Evolutionary conservation across 2,888 invertebrate genomes (phyloP).

Genomic region (Theretra japonica): DNA sequence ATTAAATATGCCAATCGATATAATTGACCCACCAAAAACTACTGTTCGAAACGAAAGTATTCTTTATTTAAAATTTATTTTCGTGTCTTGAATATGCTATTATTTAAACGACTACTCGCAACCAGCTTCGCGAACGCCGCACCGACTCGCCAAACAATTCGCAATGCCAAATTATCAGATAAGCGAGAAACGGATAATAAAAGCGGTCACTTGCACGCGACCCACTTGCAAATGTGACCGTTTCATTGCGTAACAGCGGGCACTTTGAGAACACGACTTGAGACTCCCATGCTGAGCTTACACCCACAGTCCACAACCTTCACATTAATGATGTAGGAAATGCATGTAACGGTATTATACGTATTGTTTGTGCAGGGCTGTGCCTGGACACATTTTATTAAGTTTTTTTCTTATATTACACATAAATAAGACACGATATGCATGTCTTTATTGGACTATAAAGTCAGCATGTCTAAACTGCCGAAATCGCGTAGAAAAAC

Average conservation of each 20-base stretch:
- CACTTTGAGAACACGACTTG: slow-evolving; percentile 51
- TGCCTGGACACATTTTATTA: too few species aligned
- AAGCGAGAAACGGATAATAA: slow-evolving; percentile 20
- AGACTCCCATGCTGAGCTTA: slow-evolving; percentile 57
- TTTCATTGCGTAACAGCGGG: slow-evolving; percentile 63
- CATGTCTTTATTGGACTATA: too few species aligned
- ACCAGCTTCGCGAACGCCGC: neutral
- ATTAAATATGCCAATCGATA: too few species aligned
- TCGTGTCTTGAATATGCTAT: neutral
- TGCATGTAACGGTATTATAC: slow-evolving; percentile 34
- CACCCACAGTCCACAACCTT: slow-evolving; percentile 66
- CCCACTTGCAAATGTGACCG: slow-evolving; percentile 55
- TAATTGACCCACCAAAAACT: too few species aligned
- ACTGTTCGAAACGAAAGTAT: too few species aligned
- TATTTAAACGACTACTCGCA: neutral
- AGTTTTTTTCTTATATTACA: too few species aligned
- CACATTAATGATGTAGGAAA: slow-evolving; percentile 50
- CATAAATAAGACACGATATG: too few species aligned
- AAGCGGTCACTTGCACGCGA: slow-evolving; percentile 34
- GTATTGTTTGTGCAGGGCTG: slow-evolving; percentile 5
- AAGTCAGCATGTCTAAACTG: too few species aligned
- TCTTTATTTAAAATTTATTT: too few species aligned
- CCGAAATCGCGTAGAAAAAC: too few species aligned
- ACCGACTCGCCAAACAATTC: neutral
- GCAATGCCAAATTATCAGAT: slow-evolving; percentile 22